phyloP scores from a whole-genome alignment of 2,113 vertebrate species.

The Camelus bactrianus region DNA sequence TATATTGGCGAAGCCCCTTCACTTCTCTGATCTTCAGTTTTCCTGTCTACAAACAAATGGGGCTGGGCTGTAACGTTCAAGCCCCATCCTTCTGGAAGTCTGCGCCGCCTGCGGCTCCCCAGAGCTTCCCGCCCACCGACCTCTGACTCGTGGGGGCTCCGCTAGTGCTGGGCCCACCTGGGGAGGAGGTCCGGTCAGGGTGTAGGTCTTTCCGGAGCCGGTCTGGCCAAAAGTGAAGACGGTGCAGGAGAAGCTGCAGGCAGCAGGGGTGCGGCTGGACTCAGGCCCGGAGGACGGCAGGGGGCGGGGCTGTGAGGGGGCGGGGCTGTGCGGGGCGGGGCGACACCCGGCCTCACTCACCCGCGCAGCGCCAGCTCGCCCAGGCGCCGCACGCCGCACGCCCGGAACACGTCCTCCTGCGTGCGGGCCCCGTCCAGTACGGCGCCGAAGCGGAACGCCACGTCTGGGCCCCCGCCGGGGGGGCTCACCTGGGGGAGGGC shows the following conservation, averaged over 20 bases:
- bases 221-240: constrained; percentile 90
- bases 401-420: constrained; percentile 87
- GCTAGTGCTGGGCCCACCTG: constrained; percentile 74
- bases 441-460: constrained; percentile 84
- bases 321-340: rapidly evolving
- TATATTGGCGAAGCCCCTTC: neutral
- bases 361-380: constrained; percentile 85
- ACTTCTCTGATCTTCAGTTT: neutral
- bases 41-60: neutral
- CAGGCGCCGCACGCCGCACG: constrained; percentile 85
- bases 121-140: neutral
- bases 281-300: neutral
- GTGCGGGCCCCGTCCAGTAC: constrained; percentile 84
- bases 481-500: constrained; percentile 80
- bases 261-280: constrained; percentile 21
- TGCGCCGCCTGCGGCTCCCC: neutral
- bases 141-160: neutral
- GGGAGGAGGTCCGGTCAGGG: constrained; percentile 86
- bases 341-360: constrained; percentile 57
- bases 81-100: neutral
- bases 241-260: constrained; percentile 87
- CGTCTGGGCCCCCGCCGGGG: constrained; percentile 79
- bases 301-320: rapidly evolving
- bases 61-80: neutral
- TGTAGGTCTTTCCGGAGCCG: constrained; percentile 89